phyloP scores from a whole-genome alignment of 2,113 vertebrate genomes.

The Chitala chitala region DNA sequence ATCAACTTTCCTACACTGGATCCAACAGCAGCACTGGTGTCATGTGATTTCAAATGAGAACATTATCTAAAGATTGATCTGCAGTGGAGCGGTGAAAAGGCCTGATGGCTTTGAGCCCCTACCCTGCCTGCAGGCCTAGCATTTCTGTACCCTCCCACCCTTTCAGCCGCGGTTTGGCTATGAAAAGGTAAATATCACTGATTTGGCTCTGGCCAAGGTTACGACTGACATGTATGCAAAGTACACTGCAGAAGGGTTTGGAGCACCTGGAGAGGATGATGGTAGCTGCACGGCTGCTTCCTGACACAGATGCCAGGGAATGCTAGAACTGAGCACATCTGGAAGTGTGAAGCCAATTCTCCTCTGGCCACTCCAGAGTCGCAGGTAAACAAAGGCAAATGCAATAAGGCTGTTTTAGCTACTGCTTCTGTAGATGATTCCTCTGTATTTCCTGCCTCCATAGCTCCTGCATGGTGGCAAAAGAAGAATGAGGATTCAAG shows the following conservation, averaged over 20 bases:
- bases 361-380: background rate
- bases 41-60: too few species aligned
- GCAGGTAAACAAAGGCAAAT: background rate
- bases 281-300: background rate
- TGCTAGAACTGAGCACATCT: background rate
- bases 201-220: background rate
- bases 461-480: too few species aligned
- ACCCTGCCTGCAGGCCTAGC: too few species aligned
- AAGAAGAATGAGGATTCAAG: too few species aligned
- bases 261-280: background rate
- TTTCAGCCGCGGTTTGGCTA: background rate
- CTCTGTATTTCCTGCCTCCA: too few species aligned
- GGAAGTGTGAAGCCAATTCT: background rate
- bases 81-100: too few species aligned
- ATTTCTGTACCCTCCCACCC: background rate
- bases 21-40: too few species aligned
- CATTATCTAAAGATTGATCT: too few species aligned
- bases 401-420: background rate
- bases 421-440: too few species aligned
- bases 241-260: background rate
- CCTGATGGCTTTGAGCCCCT: too few species aligned
- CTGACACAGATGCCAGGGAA: background rate
- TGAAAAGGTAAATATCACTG: constrained; percentile 7
- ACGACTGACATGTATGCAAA: constrained; percentile 4
- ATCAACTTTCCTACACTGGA: too few species aligned